These are phyloP conservation scores for Lasius fuliginosus DNA, from an alignment of 2,888 invertebrate species.

Conservation along the genomic window DNA sequence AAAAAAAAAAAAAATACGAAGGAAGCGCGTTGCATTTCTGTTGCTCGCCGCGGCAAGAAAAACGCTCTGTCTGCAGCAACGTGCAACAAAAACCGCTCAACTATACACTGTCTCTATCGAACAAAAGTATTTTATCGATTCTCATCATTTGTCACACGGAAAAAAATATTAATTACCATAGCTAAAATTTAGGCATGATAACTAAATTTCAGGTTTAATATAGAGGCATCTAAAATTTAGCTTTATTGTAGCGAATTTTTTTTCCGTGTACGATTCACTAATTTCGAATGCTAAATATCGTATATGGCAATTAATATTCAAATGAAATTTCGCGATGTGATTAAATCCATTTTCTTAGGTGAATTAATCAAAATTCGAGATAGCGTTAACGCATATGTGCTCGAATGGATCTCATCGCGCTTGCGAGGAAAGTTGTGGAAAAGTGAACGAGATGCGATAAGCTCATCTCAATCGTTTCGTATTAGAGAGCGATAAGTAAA, in stretches of 20 bases:
- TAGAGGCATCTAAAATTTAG: too few species aligned
- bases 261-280: not conserved
- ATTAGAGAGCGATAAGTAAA: not conserved
- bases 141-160: not conserved
- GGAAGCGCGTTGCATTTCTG: conserved; percentile 52
- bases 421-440: too few species aligned
- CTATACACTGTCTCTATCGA: not conserved
- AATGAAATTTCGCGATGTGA: not conserved
- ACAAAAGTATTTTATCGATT: not conserved
- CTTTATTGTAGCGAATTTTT: too few species aligned
- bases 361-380: not conserved
- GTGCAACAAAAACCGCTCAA: not conserved
- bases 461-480: not conserved
- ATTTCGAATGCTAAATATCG: not conserved
- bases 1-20: conserved; percentile 58
- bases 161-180: too few species aligned
- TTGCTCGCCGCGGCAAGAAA: conserved; percentile 42
- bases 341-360: not conserved
- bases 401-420: too few species aligned
- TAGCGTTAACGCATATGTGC: too few species aligned
- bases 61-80: not conserved
- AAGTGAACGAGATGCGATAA: too few species aligned
- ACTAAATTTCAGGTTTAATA: too few species aligned
- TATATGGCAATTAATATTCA: not conserved
- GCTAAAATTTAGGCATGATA: too few species aligned